Evolutionary conservation across 2,797 vertebrate genomes (phyloP), one percentile per base, ranked within the genome.

Genomic region (Corythornis leucogaster): DNA sequence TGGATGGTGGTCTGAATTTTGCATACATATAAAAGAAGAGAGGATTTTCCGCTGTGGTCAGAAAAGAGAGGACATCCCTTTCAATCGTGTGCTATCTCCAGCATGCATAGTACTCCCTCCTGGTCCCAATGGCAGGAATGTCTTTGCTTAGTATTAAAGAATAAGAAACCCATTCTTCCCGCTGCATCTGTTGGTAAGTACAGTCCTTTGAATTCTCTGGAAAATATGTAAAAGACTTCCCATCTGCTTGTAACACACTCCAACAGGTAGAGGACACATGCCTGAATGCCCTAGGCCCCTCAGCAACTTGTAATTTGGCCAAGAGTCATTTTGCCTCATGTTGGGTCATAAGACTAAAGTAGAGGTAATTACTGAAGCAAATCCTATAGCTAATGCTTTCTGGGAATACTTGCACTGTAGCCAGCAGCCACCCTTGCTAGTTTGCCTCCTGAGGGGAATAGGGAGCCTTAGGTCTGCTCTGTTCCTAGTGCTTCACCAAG

Each of bases 321-420:
- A 93, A 86, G 35, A 90, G 87, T 84, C 28, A 40, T 95, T 94
- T 92, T 96, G 42, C 81, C 74, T 87, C 42, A 73, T 85, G 68
- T 94, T 95, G 90, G 63, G 86, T 95, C 94, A 93, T 93, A 83
- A 95, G 93, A 95, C 93, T 76, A 54, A 83, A 90, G 76, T 38
- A 76, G 63, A 93, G 79, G 84, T 80, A 95, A 89, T 80, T 94
- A 94, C 76, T 95, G 95, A 94, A 94, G 89, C 94, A 94, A 87
- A 85, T 89, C 81, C 79, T 90, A 93, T 54, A 90, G 84, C 76
- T 92, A 89, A 89, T 78, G 90, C 50, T 81, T 67, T 55, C 87
- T 92, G 87, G 73, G 92, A 92, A 46, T 55, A 76, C 45, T 63
- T 85, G 33, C 70, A 38, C 24, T 73, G 59, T 4, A 92, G 62